Conservation (phyloP, 2,797 vertebrate species). For the Miichthys miiuy region DNA sequence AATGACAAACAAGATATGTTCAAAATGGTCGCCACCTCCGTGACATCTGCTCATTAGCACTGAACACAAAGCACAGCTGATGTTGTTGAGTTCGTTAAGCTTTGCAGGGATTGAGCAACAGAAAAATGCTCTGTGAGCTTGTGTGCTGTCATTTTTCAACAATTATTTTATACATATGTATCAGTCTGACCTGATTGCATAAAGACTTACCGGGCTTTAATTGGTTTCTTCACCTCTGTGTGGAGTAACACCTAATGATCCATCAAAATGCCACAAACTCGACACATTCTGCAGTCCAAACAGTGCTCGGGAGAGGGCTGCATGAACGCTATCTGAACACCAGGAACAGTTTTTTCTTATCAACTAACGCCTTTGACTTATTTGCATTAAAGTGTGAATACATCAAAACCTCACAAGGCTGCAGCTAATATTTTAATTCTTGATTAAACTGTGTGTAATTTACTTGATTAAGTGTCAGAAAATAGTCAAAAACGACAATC, state of each 20-base stretch:
- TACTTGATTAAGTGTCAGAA: not conserved
- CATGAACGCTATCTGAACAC: not conserved
- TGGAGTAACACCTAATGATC: conserved; percentile 26
- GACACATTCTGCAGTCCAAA: conserved; percentile 32
- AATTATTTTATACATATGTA: not conserved
- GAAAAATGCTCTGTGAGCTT: not conserved
- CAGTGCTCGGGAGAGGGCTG: not conserved
- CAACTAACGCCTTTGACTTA: not conserved
- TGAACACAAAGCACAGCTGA: not conserved
- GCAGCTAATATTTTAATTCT: not conserved
- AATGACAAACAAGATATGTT: not conserved
- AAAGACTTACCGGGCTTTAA: conserved; percentile 30
- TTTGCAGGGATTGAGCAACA: not conserved
- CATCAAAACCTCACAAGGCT: not conserved
- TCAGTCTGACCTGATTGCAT: conserved; percentile 19
- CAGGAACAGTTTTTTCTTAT: not conserved
- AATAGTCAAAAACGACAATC: not conserved
- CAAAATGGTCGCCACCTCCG: no score
- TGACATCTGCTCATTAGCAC: not conserved
- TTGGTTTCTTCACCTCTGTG: conserved; percentile 45
- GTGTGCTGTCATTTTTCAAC: not conserved
- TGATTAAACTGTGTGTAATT: not conserved
- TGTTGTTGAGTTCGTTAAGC: not conserved
- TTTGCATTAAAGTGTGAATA: not conserved
- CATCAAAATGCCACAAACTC: conserved; percentile 17